Evolutionary conservation across 2,888 invertebrate genomes (phyloP), one percentile per base, ranked within the genome.

Genomic region (Stegophylla sp.): DNA sequence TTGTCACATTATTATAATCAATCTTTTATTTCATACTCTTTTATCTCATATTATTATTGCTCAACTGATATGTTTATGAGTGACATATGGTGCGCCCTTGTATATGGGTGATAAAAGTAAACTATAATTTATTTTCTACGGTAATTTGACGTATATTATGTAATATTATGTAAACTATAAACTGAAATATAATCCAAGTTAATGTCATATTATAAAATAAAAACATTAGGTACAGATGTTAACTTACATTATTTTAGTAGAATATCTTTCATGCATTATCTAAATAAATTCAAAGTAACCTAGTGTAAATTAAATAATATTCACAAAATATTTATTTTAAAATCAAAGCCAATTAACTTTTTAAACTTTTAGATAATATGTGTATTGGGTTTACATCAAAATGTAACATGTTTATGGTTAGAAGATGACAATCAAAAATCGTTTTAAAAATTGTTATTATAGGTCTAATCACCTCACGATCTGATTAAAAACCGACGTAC

Each of bases 371-470:
- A 23, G 17, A 41, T 15, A 53, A 64, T 51, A 20, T 64, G 17
- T 34, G 4, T 53, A 23, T 23, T 23, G 51, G 48, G 34, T 48
- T 63, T 10, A 20, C 61, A 23, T 20, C 23, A 15, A 20, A 4
- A n/a, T 63, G 45, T 74, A 53, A 41, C 41, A 13, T 79, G 20
- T 61, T 69, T 43, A 34, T 45, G 26, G 61, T 26, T 41, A 3
- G 23, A 61, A 48, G 61, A 79, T 79, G 51, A 79, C 71, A 79
- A 79, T 71, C 69, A n/a, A 79, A 77, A 67, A 67, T 63, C 53
- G 61, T 77, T 77, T 43, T 67, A 61, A 28, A 67, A 77, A 69
- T 1, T 41, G 53, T 53, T 76, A 64, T 23, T 41, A 41, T n/a
- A 51, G 53, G 26, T 20, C 43, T 69, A 77, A 77, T 77, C 67